phyloP scores from a whole-genome alignment of 2,797 vertebrate genomes.

The Rhodeus uyekii region DNA sequence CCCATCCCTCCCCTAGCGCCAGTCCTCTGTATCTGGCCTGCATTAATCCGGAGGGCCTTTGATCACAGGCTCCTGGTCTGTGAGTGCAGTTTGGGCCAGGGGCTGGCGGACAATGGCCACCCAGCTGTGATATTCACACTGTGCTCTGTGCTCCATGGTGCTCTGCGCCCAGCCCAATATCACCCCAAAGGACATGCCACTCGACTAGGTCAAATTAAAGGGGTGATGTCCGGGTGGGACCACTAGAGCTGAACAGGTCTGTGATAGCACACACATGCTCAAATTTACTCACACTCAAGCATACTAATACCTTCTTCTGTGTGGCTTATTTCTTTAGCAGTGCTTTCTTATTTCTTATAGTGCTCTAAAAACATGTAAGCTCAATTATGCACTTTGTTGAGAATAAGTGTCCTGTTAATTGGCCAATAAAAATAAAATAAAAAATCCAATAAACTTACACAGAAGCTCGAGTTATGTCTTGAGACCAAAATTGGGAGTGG shows the following conservation, averaged over 20 bases:
- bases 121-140: slow-evolving; percentile 79
- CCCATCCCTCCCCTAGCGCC: slow-evolving; percentile 58
- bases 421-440: neutral
- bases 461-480: neutral
- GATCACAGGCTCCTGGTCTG: slow-evolving; percentile 77
- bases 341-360: neutral
- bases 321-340: neutral
- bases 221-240: slow-evolving; percentile 65
- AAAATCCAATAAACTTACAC: neutral
- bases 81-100: slow-evolving; percentile 66
- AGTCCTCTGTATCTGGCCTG: slow-evolving; percentile 64
- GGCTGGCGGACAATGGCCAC: slow-evolving; percentile 69
- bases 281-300: slow-evolving; percentile 1
- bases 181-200: slow-evolving; percentile 45
- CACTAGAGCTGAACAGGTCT: slow-evolving; percentile 59
- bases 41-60: slow-evolving; percentile 78
- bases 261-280: slow-evolving; percentile 11
- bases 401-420: neutral
- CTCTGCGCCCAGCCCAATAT: slow-evolving; percentile 54
- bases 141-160: slow-evolving; percentile 64
- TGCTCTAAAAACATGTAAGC: neutral
- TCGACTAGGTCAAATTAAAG: slow-evolving; percentile 68
- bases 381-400: neutral
- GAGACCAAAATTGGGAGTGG: neutral
- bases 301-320: neutral